These are phyloP conservation scores for Alethe diademata DNA, from an alignment of 2,113 vertebrate genomes.

Conservation along the genomic window DNA sequence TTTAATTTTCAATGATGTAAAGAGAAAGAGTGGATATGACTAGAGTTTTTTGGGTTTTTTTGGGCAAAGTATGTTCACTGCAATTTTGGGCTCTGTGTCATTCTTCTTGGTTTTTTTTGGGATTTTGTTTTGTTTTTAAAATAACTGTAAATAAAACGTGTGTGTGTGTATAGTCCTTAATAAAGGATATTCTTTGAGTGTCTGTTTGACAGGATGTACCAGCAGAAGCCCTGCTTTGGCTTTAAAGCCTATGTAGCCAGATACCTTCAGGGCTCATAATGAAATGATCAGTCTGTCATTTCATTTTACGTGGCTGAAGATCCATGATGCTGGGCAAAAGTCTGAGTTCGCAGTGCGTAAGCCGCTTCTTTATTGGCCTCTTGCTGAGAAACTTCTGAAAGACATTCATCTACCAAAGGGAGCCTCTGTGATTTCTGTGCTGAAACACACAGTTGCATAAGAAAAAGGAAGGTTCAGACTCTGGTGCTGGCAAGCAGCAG, in stretches of 20 bases:
- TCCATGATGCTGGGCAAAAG: neutral
- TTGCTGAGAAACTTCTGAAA: conserved; percentile 20
- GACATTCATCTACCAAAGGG: neutral
- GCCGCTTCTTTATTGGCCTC: neutral
- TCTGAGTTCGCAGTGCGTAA: neutral
- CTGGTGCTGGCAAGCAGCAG: neutral
- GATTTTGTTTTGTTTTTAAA: neutral
- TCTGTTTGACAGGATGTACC: neutral
- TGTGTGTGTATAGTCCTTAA: neutral
- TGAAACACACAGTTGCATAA: neutral
- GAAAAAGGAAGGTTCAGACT: neutral
- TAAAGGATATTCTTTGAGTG: neutral
- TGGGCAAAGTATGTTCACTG: neutral
- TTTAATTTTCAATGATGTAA: neutral
- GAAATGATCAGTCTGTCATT: neutral
- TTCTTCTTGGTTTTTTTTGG: neutral
- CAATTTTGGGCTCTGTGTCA: neutral
- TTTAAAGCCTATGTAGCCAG: neutral
- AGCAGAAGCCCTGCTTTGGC: neutral
- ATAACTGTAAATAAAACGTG: neutral
- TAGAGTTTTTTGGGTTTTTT: neutral
- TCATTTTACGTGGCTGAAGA: neutral
- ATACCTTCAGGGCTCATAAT: neutral
- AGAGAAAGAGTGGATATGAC: neutral
- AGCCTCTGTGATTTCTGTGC: neutral